A percentile compares a stretch with the other conserved stretches of the same genome.
phyloP scores from a whole-genome alignment of 1,140 invertebrate species.

The Trichonephila clavata region DNA sequence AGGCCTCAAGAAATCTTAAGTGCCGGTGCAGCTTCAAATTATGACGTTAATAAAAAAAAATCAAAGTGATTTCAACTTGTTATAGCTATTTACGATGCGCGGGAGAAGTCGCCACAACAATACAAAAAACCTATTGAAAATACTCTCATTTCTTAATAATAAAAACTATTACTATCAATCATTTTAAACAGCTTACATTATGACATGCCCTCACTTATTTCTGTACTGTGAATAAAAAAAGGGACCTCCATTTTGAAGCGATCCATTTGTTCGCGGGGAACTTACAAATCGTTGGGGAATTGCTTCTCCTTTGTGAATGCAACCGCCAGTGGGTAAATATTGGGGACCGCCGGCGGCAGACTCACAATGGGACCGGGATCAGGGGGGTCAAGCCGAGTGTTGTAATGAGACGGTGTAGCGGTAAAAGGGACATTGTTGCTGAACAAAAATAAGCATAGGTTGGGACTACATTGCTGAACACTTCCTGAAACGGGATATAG shows the following conservation, averaged over 20 bases:
- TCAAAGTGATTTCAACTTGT: too few species aligned
- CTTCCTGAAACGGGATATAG: background rate
- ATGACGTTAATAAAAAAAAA: too few species aligned
- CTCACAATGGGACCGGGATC: conserved; percentile 28
- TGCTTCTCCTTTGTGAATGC: conserved; percentile 10
- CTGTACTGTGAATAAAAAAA: too few species aligned
- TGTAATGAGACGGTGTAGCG: background rate
- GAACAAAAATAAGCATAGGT: background rate
- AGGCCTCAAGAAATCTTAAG: too few species aligned
- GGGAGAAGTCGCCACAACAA: too few species aligned
- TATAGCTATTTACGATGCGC: too few species aligned
- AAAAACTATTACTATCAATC: too few species aligned
- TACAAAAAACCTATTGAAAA: too few species aligned
- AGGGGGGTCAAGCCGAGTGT: conserved; percentile 23
- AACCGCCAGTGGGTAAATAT: conserved; percentile 49
- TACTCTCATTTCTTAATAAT: too few species aligned
- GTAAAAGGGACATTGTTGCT: background rate
- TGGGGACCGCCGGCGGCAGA: background rate
- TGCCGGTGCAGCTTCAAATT: too few species aligned
- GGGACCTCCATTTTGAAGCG: background rate
- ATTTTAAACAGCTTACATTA: too few species aligned
- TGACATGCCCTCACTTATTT: too few species aligned
- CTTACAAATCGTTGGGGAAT: background rate
- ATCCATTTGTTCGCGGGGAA: background rate
- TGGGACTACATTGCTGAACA: background rate